Evolutionary conservation across 2,113 vertebrate species (phyloP), one percentile per base, ranked within the genome.

Genomic region (Sula dactylatra): DNA sequence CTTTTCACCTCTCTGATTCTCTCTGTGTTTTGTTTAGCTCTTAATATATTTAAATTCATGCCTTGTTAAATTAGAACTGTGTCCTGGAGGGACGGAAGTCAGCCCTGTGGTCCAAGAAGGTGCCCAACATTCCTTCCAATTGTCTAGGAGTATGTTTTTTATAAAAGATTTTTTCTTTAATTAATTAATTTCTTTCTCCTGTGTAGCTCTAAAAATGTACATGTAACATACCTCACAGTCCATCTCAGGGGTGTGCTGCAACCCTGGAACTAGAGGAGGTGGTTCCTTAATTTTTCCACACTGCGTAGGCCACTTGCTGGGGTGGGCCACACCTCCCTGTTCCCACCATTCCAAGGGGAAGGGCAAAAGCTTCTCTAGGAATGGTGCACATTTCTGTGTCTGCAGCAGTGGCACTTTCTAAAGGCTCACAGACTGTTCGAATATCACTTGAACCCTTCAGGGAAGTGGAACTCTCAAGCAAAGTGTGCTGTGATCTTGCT

Each of bases 1-100:
- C 97, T 96, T 95, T 93, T 97, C 96, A 97, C 97, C 94, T 79
- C 90, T 55, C 93, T 4, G n/a, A 65, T 92, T 94, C 92, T 90
- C 93, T 76, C 85, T 6, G 1, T 84, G 91, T 96, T 97, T 97
- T 97, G 95, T 96, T 95, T 94, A 91, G 88, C 76, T 89, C 81
- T 95, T 95, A 92, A 95, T 90, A 21, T 90, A 97, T 98, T 97
- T 97, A 97, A 98, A 97, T 98, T 83, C 96, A 94, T 90, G 88
- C 95, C 83, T 95, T 34, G 42, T 94, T 96, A 91, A 96, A 96
- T 97, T 95, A 96, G 86, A 94, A 49, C 71, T 7, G 55, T 9
- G 77, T 93, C 87, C 82, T 72, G 65, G 44, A 50, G 61, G 66
- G 76, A 50, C 55, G 56, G 74, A 50, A 94, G 16, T 36, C 38